These are phyloP conservation scores for Taenioides sp. DNA, from an alignment of 2,797 vertebrate species.

Conservation along the genomic window DNA sequence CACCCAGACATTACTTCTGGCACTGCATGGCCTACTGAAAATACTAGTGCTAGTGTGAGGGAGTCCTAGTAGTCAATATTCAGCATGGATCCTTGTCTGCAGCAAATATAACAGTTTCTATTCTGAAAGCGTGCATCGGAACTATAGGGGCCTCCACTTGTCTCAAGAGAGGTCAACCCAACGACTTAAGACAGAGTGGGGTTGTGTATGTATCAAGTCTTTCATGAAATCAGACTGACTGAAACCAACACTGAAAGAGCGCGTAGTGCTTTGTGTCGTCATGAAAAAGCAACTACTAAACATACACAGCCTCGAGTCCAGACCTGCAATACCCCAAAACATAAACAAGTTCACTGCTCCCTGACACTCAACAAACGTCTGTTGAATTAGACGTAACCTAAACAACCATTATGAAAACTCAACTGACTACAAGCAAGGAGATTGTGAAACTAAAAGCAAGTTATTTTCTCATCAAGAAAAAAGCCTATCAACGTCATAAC, in stretches of 20 bases:
- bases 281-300: constrained; percentile 29
- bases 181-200: constrained; percentile 40
- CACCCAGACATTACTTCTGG: constrained; percentile 29
- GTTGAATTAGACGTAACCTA: constrained; percentile 46
- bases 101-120: constrained; percentile 58
- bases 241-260: constrained; percentile 33
- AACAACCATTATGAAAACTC: constrained; percentile 47
- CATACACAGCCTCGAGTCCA: constrained; percentile 28
- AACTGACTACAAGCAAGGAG: constrained; percentile 54
- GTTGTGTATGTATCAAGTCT: constrained; percentile 43
- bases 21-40: constrained; percentile 26
- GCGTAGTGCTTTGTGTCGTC: constrained; percentile 34
- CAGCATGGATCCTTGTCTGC: constrained; percentile 48
- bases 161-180: constrained; percentile 46
- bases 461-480: constrained; percentile 24
- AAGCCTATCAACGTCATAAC: constrained; percentile 30
- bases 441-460: constrained; percentile 22
- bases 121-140: constrained; percentile 32
- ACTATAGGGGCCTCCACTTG: constrained; percentile 37
- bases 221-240: constrained; percentile 37
- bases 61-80: constrained; percentile 43
- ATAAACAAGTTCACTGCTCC: constrained; percentile 34
- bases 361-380: constrained; percentile 22
- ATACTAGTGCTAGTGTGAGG: constrained; percentile 45
- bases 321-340: constrained; percentile 34